Base-by-base conservation (phyloP, 2,888 invertebrate genomes). In the Papilio elwesi region DNA sequence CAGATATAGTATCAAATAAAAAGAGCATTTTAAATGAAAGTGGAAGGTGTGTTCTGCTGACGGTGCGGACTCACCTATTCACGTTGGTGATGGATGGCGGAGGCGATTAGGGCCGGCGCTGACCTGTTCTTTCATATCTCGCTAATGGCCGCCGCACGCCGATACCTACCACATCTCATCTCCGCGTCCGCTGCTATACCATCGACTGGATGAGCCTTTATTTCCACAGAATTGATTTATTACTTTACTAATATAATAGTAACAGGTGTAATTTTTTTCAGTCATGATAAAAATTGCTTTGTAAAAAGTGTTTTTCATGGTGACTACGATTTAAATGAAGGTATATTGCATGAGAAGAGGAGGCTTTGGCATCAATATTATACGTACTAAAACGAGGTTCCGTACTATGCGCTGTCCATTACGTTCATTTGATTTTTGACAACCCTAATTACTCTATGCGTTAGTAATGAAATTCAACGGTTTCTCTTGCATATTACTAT, bases 41-140 rank as follows among this genome's bases (percentile, higher is more conserved):
- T 43, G 43, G n/a, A 38, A 7, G 4, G 57, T n/a, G 81, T 74
- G 49, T 51, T 72, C 63, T 86, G 88, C 85, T 71, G 82, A 80
- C 87, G 79, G 79, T 87, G 81, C 81, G 70, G 81, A n/a, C 87
- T 79, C 89, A 91, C 90, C 90, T 91, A 90, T 89, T 89, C 91
- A 90, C 90, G 91, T 89, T 87, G 84, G 91, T 93, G 92, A 92
- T 93, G 92, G 92, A 93, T 93, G 88, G 91, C 92, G 90, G 91
- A 90, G 90, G 87, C 92, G 92, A 93, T 93, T 92, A 93, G 91
- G 90, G 89, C 88, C 84, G 86, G 82, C 85, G 88, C 91, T 90
- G 92, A 92, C 92, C 92, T 92, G 92, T 90, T 90, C 92, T 90
- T 92, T 92, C 92, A 91, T 92, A 93, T 91, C 92, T 86, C 90